Evolutionary conservation across 2,113 vertebrate genomes (phyloP).

Genomic region (Tricholaema leucomelas): DNA sequence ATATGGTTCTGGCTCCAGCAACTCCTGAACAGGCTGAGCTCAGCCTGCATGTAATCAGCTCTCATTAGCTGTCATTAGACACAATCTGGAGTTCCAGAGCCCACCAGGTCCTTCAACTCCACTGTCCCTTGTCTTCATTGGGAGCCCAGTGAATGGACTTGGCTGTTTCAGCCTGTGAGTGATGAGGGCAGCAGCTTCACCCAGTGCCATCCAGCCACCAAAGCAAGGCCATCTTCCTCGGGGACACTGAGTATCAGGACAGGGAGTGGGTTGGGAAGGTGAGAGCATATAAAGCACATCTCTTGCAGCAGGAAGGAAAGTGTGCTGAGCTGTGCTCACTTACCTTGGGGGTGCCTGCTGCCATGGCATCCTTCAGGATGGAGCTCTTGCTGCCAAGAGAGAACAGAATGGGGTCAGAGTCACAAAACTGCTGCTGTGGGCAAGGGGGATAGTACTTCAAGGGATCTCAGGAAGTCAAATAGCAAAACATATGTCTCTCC

Average conservation of each 20-base stretch:
- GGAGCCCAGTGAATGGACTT: not conserved
- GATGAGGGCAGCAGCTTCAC: not conserved
- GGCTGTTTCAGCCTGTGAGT: accelerated
- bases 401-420: constrained; percentile 64
- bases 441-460: not conserved
- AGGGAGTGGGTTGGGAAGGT: not conserved
- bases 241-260: not conserved
- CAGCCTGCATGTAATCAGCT: not conserved
- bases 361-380: constrained; percentile 88
- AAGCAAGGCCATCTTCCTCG: not conserved
- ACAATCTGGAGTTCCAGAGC: constrained; percentile 39
- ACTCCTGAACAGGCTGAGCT: constrained; percentile 1
- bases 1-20: constrained; percentile 33
- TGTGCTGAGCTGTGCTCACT: constrained; percentile 48
- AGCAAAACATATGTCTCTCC: not conserved
- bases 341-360: constrained; percentile 97
- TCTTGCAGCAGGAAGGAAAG: accelerated
- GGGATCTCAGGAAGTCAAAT: not conserved
- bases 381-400: constrained; percentile 90
- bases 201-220: accelerated
- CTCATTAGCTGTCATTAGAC: constrained; percentile 49
- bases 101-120: not conserved
- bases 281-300: not conserved
- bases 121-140: accelerated
- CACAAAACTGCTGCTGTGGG: not conserved